Evolutionary conservation across 2,113 vertebrate genomes (phyloP), one percentile per base, ranked within the genome.

Genomic region (Aspiorhynchus laticeps): DNA sequence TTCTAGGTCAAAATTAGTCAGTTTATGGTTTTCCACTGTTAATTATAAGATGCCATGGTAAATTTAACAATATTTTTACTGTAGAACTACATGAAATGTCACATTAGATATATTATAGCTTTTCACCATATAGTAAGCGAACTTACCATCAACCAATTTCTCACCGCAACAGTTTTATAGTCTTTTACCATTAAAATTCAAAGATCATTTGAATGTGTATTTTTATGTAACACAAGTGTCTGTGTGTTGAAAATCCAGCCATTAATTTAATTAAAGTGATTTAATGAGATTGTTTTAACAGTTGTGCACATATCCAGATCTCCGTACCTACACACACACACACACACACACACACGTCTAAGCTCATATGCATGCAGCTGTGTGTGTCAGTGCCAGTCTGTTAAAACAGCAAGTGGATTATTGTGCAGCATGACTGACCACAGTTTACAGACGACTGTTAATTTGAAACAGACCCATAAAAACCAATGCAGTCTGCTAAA

Each of bases 401-500:
- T 83, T 69, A 82, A 82, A 82, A 67, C 61, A 31, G 63, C 65
- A 69, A 48, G 63, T 6, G 3, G 79, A 31, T 69, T 41, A 67
- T 71, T 69, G 63, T 83, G 43, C 63, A 81, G 24, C 59, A 36
- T 51, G 28, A 46, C 80, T 83, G 63, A 51, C 63, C 43, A 38
- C 31, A 61, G 76, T 48, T 41, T 81, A 81, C 79, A 81, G 79
- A 43, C 7, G 28, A n/a, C 76, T 15, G 33, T 59, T 91, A 89
- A 87, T 78, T 87, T 71, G 79, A 86, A 84, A 86, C 84, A 88
- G 87, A 81, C n/a, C 6, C 6, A 28, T 75, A 46, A 65, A 88
- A 85, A 88, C 24, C 33, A 48, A 2, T 6, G 6, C 15, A 61
- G 61, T 53, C 31, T 51, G 48, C 63, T 51, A 71, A 61, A 38